Percentiles rank a stretch among this genome's conserved stretches.
These are phyloP conservation scores for Phoxinus phoxinus DNA, from an alignment of 2,113 vertebrate genomes.

Conservation along the genomic window DNA sequence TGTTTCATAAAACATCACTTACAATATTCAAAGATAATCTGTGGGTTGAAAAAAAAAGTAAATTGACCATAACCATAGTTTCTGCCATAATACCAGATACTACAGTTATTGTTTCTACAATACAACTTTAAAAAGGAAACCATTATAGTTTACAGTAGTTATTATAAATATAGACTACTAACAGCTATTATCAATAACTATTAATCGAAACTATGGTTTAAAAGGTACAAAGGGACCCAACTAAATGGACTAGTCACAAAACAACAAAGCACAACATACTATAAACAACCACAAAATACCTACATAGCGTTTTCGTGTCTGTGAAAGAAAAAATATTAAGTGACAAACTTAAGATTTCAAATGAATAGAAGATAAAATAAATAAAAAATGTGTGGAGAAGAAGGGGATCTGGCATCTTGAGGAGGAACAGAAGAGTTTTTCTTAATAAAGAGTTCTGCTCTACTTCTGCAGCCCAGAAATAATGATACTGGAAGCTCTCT, in stretches of 20 bases:
- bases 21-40: background rate
- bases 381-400: background rate
- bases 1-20: no score
- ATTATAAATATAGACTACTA: background rate
- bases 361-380: background rate
- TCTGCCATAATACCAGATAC: background rate
- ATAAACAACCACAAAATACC: slow-evolving; percentile 5
- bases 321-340: background rate
- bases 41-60: background rate
- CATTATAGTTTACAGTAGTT: background rate
- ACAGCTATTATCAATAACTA: slow-evolving; percentile 3
- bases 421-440: background rate
- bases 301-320: background rate
- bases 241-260: background rate
- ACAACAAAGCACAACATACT: background rate
- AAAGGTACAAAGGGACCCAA: background rate
- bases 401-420: background rate
- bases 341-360: background rate
- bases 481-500: slow-evolving; percentile 2
- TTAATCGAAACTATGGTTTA: background rate
- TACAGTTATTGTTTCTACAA: background rate
- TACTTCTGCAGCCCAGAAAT: slow-evolving; percentile 10
- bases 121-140: background rate
- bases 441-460: background rate
- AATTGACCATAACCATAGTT: background rate